Evolutionary conservation across 1,140 invertebrate genomes (phyloP).

Genomic region (Phortica variegata): DNA sequence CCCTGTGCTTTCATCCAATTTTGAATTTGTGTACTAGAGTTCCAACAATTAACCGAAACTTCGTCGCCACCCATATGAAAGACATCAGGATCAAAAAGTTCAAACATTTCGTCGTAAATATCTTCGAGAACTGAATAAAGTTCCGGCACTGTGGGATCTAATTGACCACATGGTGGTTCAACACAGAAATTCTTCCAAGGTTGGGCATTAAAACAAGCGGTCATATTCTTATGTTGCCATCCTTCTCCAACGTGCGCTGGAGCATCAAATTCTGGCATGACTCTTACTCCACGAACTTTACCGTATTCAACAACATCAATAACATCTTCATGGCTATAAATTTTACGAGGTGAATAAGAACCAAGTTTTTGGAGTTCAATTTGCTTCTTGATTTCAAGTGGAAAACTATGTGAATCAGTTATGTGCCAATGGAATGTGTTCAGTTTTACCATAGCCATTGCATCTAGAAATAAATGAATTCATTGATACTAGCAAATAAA

Average conservation of each 20-base stretch:
- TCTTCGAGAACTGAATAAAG: conserved; percentile 74
- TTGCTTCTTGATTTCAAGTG: conserved; percentile 68
- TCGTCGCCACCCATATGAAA: conserved; percentile 92
- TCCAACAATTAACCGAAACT: conserved; percentile 77
- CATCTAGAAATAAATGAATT: conserved; percentile 59
- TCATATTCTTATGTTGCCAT: conserved; percentile 73
- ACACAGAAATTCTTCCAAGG: conserved; percentile 78
- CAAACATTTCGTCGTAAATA: conserved; percentile 69
- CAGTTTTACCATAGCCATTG: conserved; percentile 77
- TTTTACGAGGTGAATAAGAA: conserved; percentile 68
- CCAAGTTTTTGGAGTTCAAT: conserved; percentile 72
- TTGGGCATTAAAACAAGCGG: conserved; percentile 69
- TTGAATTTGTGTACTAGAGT: conserved; percentile 65
- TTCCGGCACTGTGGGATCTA: conserved; percentile 74
- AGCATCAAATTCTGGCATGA: conserved; percentile 84
- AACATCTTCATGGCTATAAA: conserved; percentile 62
- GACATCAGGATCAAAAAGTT: conserved; percentile 67
- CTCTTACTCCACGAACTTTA: conserved; percentile 70
- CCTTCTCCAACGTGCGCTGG: conserved; percentile 87
- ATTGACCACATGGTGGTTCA: conserved; percentile 83
- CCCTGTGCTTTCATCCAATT: conserved; percentile 67
- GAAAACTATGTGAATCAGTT: conserved; percentile 86
- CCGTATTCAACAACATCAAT: conserved; percentile 69
- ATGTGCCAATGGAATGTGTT: conserved; percentile 90
- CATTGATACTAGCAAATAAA: conserved; percentile 7